These are phyloP conservation scores for Python bivittatus DNA, from an alignment of 2,113 vertebrate genomes.

Conservation along the genomic window DNA sequence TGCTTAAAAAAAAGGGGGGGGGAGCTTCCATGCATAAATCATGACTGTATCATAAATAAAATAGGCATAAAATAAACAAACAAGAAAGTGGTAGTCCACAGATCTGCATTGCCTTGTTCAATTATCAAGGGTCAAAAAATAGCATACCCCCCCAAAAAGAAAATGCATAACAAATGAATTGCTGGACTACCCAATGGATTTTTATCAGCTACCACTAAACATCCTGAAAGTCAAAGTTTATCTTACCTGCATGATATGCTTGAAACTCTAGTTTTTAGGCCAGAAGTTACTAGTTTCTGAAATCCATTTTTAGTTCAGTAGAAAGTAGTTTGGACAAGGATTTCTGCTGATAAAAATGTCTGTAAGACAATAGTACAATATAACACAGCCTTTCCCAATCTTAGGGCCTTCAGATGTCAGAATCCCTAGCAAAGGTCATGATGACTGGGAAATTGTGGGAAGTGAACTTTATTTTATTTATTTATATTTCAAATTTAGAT, in stretches of 20 bases:
- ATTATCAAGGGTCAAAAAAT: neutral
- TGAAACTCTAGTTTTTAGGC: neutral
- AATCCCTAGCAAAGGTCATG: neutral
- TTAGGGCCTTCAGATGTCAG: neutral
- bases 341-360: neutral
- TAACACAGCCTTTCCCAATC: neutral
- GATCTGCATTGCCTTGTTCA: constrained; percentile 25
- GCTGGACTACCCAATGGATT: neutral
- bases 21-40: neutral
- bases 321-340: neutral
- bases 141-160: neutral
- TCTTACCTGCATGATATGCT: neutral
- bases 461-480: too few species aligned
- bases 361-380: neutral
- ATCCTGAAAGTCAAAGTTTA: neutral
- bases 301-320: neutral
- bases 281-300: neutral
- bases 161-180: neutral
- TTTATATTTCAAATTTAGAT: too few species aligned
- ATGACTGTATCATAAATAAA: constrained; percentile 12
- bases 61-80: constrained; percentile 40
- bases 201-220: neutral
- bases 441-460: neutral
- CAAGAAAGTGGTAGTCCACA: neutral
- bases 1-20: constrained; percentile 28